Conservation (phyloP, 2,113 vertebrate genomes). For the Muntiacus muntjak region DNA sequence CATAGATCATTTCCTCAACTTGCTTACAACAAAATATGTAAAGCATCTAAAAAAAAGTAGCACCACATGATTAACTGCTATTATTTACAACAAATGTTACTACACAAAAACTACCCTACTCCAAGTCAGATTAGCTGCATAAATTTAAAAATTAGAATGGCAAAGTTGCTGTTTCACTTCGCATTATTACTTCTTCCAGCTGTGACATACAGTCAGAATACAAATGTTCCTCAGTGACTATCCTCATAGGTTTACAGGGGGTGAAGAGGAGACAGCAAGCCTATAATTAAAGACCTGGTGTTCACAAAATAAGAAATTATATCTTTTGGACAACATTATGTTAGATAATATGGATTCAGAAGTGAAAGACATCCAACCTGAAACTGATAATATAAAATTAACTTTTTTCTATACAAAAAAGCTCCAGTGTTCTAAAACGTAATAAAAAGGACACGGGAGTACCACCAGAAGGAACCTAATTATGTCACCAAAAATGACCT, state of each 20-base stretch:
- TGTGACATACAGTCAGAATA: background rate
- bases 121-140: background rate
- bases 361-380: background rate
- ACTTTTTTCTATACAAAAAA: background rate
- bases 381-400: background rate
- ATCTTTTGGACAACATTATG: background rate
- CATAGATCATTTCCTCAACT: background rate
- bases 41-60: background rate
- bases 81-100: background rate
- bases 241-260: background rate
- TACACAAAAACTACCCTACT: background rate
- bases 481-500: background rate
- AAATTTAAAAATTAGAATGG: background rate
- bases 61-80: background rate
- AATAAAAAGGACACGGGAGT: background rate
- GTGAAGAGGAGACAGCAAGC: background rate
- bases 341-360: background rate
- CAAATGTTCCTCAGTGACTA: background rate
- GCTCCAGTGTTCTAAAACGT: background rate
- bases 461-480: background rate
- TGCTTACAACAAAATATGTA: background rate
- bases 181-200: background rate
- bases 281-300: background rate
- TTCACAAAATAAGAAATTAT: background rate
- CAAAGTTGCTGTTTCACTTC: background rate